Base-by-base conservation (phyloP, 2,888 invertebrate genomes). In the Ennomos fuscantarius region DNA sequence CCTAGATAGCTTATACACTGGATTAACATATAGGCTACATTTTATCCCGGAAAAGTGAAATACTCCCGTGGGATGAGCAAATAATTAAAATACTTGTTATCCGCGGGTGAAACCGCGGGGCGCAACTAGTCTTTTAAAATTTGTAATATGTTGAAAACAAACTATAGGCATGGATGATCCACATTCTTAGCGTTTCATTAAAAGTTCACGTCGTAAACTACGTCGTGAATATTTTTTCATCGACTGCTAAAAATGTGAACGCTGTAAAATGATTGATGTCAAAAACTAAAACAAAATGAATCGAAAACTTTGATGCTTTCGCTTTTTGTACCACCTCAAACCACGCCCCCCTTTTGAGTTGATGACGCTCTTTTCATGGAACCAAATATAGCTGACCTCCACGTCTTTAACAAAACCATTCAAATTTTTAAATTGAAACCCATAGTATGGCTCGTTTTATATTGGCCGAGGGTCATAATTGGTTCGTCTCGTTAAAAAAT, bases 401-500 rank as follows among this genome's bases (percentile, higher is more conserved):
- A 41, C 36, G 44, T 34, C 58, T 61, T 48, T 10, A 57, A 57
- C 39, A 55, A 52, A 39, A 8, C 31, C 52, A 53, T 59, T 41
- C 45, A 51, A 15, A 52, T 42, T 56, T 43, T 50, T 35, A 41
- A 41, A 51, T 45, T 11, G 48, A 54, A 59, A 59, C 51, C 57
- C 45, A 50, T 45, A 48, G 48, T 42, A 42, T n/a, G 53, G 67
- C 8, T 51, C 60, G 32, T 11, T 32, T 54, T 50, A 58, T 8
- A 49, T 15, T 78, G 78, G 86, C 56, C 50, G 59, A 62, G 45
- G 72, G 64, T 78, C 79, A 77, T 86, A 86, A 87, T 87, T 86
- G 82, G 79, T 71, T 68, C 70, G 76, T 71, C 86, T 87, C 79
- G 86, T 89, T 87, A 87, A 84, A 83, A 63, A 82, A 79, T 76